Evolutionary conservation across 2,888 invertebrate genomes (phyloP), one percentile per base, ranked within the genome.

Genomic region (Melinopterus prodromus): DNA sequence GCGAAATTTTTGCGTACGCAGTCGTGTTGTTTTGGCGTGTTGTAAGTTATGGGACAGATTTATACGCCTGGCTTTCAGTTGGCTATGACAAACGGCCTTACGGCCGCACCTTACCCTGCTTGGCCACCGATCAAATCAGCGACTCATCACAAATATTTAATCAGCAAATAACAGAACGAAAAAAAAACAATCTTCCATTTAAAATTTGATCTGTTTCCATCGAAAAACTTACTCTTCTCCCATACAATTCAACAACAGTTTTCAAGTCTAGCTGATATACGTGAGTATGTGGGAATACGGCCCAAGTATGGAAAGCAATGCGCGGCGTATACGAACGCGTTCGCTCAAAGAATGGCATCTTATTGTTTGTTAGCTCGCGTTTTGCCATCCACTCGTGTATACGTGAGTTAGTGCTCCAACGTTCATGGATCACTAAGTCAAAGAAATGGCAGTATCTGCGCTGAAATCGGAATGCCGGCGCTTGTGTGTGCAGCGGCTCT

Each of bases 31-130:
- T 88, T 88, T 88, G 88, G 88, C 88, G 86, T 87, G 82, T 82
- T 80, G 87, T 88, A 88, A 88, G 85, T 88, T 88, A 88, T 88
- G 88, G 85, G 87, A 87, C 88, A 88, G 87, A 88, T 88, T 88
- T 88, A 88, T 88, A 86, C 85, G 86, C 84, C 85, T 84, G 86
- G 85, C 86, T 87, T 86, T 86, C 86, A 86, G 86, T 86, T 76
- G 26, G 26, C 84, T 83, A 86, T 87, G 87, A 87, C 87, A 86
- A 87, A 87, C 87, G 87, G 86, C 83, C 83, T 74, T 15, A 71
- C 26, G 26, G 37, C 53, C 12, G 6, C 16, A 35, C 74, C 35
- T n/a, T 74, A n/a, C 74, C 15, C 9, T 74, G 35, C 74, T 86
- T 86, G 53, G 53, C 53, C 1, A 53, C 12, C 53, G 9, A 53